Conservation (phyloP, 1,140 invertebrate species). For the Zaprionus capensis region DNA sequence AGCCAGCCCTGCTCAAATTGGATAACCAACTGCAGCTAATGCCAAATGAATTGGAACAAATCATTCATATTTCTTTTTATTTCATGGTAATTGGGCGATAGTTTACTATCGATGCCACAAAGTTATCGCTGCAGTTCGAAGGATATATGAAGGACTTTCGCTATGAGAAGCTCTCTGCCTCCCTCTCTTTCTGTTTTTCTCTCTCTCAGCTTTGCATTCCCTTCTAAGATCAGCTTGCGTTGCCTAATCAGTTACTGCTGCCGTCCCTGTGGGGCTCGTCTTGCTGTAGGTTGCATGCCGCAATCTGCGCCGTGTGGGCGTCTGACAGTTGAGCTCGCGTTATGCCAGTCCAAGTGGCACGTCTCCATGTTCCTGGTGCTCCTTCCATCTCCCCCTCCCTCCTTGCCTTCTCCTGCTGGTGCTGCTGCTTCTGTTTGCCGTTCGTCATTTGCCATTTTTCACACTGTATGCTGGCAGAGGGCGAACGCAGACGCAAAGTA, state of each 20-base stretch:
- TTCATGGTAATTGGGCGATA: too few relatives aligned
- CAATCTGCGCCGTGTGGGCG: constrained; percentile 31
- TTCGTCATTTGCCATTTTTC: constrained; percentile 44
- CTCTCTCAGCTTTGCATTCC: too few relatives aligned
- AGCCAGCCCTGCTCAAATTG: too few relatives aligned
- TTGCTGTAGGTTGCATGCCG: constrained; percentile 20
- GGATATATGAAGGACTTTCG: constrained; percentile 4
- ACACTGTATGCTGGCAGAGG: constrained; percentile 33
- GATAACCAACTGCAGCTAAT: too few relatives aligned
- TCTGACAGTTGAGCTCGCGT: constrained; percentile 13
- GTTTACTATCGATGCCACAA: background rate
- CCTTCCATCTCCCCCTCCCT: background rate
- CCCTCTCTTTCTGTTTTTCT: too few relatives aligned
- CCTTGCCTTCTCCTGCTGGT: background rate
- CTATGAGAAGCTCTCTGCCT: background rate
- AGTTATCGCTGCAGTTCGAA: background rate
- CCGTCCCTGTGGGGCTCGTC: background rate
- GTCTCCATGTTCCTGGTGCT: constrained; percentile 5
- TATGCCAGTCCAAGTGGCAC: constrained; percentile 22
- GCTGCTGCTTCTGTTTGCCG: constrained; percentile 15
- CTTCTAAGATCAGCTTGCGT: constrained; percentile 17
- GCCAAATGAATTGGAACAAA: too few relatives aligned
- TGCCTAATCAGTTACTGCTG: constrained; percentile 26
- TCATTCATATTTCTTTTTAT: too few relatives aligned
- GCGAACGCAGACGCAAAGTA: constrained; percentile 39